Base-by-base conservation (phyloP, 2,797 vertebrate species). In the Gallirallus australis region DNA sequence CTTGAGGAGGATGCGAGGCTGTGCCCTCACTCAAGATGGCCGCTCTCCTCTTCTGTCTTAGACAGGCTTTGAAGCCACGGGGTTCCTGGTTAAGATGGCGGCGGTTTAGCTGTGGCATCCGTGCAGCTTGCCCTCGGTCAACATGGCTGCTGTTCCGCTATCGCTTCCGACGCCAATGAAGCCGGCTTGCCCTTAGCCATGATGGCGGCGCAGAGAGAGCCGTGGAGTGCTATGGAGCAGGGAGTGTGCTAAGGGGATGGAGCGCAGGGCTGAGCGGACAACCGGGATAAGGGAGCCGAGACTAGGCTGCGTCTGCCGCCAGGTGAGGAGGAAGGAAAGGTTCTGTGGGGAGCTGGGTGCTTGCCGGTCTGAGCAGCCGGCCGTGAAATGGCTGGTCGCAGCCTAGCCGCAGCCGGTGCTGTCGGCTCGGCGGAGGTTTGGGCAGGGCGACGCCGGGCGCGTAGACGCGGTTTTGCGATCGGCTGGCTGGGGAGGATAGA, bases 201-300 rank as follows among this genome's bases (percentile, higher is more conserved):
- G 18, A 93, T 92, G 95, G 88, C 37, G 4, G 33, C 33, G 3
- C 2, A 10, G 31, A 7, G 45, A 0, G 2, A 3, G 17, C 1
- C 1, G 6, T 0, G 7, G 9, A 2, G 21, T 0, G 16, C 0
- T 0, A 4, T 0, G 16, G 8, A 1, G 3, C 0, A 2, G 37
- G 0, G 25, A 12, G 7, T 20, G 47, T 4, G 42, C 47, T 87
- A 47, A 79, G 59, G 27, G 12, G 5, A 3, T 2, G 2, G 30
- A 9, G 27, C 7, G 31, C 4, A 15, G n/a, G 18, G 39, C 18
- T 4, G 30, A 24, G 52, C 4, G 30, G n/a, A n/a, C 28, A 6
- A 33, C n/a, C 28, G 27, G 10, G 27, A 18, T 47, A 19, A 33
- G 52, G 0, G 15, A 23, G 16, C 14, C 2, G n/a, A 23, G 30